Evolutionary conservation across 2,888 invertebrate species (phyloP), one percentile per base, ranked within the genome.

Genomic region (Eupithecia insigniata): DNA sequence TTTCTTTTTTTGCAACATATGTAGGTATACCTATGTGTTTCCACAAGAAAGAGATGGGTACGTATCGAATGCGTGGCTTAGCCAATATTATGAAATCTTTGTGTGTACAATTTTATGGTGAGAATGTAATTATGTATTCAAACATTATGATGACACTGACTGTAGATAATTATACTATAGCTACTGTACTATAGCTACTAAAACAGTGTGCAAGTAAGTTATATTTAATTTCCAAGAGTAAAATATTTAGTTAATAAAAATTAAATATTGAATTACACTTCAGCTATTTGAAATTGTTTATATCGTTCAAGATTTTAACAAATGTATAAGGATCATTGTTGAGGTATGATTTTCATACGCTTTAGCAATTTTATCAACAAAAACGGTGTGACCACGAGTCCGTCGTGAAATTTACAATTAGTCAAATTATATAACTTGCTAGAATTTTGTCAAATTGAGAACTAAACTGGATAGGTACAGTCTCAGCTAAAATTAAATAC

Each of bases 151-250:
- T 26, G 22, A 5, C 61, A 66, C 36, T 61, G 61, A 72, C 18
- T 69, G 69, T 73, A 70, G 62, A 43, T 30, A 18, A 43, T 60
- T 6, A 36, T 26, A 43, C 1, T 12, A 51, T 26, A n/a, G n/a
- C n/a, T n/a, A n/a, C n/a, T n/a, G n/a, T n/a, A n/a, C n/a, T n/a
- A n/a, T n/a, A n/a, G n/a, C n/a, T n/a, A n/a, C n/a, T n/a, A n/a
- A n/a, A n/a, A n/a, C 5, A 55, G 10, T 43, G 43, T 69, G 10
- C 39, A 58, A 46, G 69, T 67, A 67, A 70, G 55, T 64, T 61
- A 43, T 69, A 58, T 73, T 30, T n/a, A 46, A 72, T 62, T 62
- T 72, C 55, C 28, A 73, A 58, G 60, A 43, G 18, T 39, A 16
- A 16, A 67, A 55, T 64, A 62, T 18, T 6, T 68, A 60, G 6